Percentiles rank a stretch among this genome's conserved stretches.
Evolutionary conservation across 2,797 vertebrate species (phyloP).

Genomic region (Gallinago stenura): DNA sequence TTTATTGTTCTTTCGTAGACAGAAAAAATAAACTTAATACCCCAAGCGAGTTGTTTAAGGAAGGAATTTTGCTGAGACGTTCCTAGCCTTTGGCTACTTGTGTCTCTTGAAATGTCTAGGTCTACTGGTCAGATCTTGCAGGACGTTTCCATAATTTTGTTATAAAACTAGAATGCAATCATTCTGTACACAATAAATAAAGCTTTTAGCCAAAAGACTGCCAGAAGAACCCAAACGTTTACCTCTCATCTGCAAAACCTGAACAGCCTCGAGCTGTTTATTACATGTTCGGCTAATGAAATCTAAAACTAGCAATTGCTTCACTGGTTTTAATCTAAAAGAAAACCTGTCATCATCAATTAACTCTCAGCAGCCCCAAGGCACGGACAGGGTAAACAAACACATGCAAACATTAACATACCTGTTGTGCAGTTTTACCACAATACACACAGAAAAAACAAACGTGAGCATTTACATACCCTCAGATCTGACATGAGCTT

Average conservation of each 20-base stretch:
- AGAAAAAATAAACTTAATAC: not conserved
- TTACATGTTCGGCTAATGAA: not conserved
- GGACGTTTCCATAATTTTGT: not conserved
- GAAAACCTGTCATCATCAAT: slow-evolving; percentile 28
- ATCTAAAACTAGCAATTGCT: slow-evolving; percentile 35
- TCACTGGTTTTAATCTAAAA: slow-evolving; percentile 36
- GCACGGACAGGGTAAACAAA: not conserved
- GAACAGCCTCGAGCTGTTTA: not conserved
- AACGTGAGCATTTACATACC: slow-evolving; percentile 78
- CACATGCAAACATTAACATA: not conserved
- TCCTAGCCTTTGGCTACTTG: not conserved
- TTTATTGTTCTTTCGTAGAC: not conserved
- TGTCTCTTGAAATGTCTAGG: not conserved
- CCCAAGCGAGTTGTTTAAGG: not conserved
- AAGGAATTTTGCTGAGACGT: not conserved
- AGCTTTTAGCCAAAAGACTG: not conserved
- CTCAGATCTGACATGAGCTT: slow-evolving; percentile 98
- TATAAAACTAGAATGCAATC: not conserved
- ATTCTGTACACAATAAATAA: not conserved
- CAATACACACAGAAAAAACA: not conserved
- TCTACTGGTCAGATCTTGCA: not conserved
- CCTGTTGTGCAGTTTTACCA: not conserved
- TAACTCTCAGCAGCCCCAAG: not conserved
- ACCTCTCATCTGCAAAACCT: not conserved
- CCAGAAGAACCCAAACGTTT: not conserved